These are phyloP conservation scores for Cremastobaeus sp. DNA, from an alignment of 2,888 invertebrate genomes.

Conservation along the genomic window DNA sequence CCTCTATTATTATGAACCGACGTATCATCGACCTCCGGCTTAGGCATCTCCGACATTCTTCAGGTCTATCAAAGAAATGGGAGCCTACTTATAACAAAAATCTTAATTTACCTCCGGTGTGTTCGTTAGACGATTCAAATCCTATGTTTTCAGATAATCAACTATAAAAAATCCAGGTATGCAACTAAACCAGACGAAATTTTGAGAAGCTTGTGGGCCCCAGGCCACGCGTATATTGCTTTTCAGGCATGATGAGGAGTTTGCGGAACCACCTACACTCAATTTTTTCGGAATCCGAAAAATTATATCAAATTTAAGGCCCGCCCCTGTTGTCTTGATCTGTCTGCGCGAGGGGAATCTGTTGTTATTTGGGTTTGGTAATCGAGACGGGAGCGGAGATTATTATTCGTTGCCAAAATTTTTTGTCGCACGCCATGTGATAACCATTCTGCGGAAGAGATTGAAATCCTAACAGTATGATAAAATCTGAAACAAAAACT, in stretches of 20 bases:
- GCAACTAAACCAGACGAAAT: not conserved
- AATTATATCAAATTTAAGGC: too few relatives aligned
- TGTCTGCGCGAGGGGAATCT: too few relatives aligned
- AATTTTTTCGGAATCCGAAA: too few relatives aligned
- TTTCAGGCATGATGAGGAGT: not conserved
- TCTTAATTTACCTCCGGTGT: constrained; percentile 22
- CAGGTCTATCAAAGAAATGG: constrained; percentile 42
- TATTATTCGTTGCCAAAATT: constrained; percentile 26
- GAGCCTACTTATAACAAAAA: constrained; percentile 33
- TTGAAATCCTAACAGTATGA: constrained; percentile 45
- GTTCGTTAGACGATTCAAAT: constrained; percentile 27
- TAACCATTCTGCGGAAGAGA: constrained; percentile 38
- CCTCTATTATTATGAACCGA: constrained; percentile 59
- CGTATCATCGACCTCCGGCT: constrained; percentile 48
- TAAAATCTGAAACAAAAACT: constrained; percentile 55
- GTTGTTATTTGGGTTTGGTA: not conserved
- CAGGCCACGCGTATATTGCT: not conserved
- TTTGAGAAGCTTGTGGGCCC: constrained; percentile 1
- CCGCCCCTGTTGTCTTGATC: too few relatives aligned
- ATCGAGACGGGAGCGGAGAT: constrained; percentile 4
- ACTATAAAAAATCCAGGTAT: constrained; percentile 5
- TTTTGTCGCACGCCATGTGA: constrained; percentile 39
- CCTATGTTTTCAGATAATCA: constrained; percentile 22
- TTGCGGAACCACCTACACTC: too few relatives aligned
- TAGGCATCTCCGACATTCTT: constrained; percentile 42